Percentiles rank a stretch among this genome's conserved stretches.
These are phyloP conservation scores for Dendrolimus pini DNA, from an alignment of 2,888 invertebrate genomes.

Conservation along the genomic window DNA sequence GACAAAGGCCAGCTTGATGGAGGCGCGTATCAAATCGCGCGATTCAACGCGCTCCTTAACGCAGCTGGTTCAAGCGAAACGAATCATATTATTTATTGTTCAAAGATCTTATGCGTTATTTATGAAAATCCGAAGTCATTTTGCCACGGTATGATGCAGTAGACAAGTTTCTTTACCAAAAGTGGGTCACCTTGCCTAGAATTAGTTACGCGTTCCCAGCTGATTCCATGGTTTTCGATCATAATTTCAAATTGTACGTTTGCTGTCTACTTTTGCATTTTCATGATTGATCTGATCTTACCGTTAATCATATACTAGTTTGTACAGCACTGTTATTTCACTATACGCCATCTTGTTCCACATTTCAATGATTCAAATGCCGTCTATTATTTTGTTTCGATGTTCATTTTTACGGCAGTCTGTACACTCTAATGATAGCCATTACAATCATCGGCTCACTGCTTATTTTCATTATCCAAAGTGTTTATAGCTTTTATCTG, in stretches of 20 bases:
- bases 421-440: not conserved
- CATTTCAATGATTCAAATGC: not conserved
- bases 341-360: not conserved
- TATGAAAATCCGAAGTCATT: conserved; percentile 64
- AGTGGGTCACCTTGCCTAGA: conserved; percentile 69
- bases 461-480: not conserved
- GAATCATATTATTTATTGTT: conserved; percentile 71
- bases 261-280: conserved; percentile 19
- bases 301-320: conserved; percentile 7
- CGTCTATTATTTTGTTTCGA: not conserved
- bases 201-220: conserved; percentile 59
- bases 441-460: not conserved
- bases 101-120: conserved; percentile 63
- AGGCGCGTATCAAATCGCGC: conserved; percentile 72
- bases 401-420: not conserved
- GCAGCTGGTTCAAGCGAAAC: conserved; percentile 69
- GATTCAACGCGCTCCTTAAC: conserved; percentile 66
- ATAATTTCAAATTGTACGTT: conserved; percentile 27
- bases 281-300: conserved; percentile 28
- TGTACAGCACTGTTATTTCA: conserved; percentile 1
- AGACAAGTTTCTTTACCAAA: conserved; percentile 37
- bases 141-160: conserved; percentile 42
- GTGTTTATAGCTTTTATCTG: not conserved
- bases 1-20: conserved; percentile 67
- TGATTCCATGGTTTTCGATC: conserved; percentile 40